Evolutionary conservation across 2,113 vertebrate genomes (phyloP), one percentile per base, ranked within the genome.

Genomic region (Miniopterus natalensis): DNA sequence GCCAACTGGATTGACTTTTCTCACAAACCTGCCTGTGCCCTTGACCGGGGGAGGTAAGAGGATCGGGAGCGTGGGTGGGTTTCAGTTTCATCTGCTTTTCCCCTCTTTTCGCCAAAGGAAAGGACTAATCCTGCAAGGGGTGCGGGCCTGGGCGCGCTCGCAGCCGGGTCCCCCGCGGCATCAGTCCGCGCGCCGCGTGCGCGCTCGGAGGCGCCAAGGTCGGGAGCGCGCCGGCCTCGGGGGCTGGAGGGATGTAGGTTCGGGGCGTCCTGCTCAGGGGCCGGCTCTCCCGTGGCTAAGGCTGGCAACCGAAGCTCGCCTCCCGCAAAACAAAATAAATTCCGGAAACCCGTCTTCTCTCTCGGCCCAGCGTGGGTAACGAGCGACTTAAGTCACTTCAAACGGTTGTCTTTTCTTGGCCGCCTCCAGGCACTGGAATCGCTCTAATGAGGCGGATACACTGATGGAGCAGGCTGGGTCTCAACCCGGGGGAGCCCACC

Each of bases 171-270:
- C 31, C 55, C 3, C 12, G 12, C 2, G 11, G 25, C 63, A 6
- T 5, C 3, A 0, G 63, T 53, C n/a, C 0, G 12, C 3, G 71
- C 36, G 5, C 47, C 2, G 0, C 0, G 55, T 6, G 10, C 3
- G 6, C 20, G 10, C 47, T 36, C 3, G 1, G 27, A 0, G 1
- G 17, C 4, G 42, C 55, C 55, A 3, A 49, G 31, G 29, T 40
- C 51, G 0, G 10, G 45, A 45, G 11, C 1, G 20, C 23, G 20
- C 23, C 0, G 0, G 9, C 8, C 9, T 18, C 40, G 5, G 11
- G 42, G 8, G 55, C 42, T 23, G 25, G 29, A 25, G 14, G n/a
- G 1, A 2, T 3, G 21, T 0, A 5, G 18, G 23, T n/a, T 25
- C 25, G 1, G 6, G 42, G 17, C 1, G 11, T 3, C 49, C 15